Conservation (phyloP, 2,113 vertebrate species). For the Meleagris gallopavo region DNA sequence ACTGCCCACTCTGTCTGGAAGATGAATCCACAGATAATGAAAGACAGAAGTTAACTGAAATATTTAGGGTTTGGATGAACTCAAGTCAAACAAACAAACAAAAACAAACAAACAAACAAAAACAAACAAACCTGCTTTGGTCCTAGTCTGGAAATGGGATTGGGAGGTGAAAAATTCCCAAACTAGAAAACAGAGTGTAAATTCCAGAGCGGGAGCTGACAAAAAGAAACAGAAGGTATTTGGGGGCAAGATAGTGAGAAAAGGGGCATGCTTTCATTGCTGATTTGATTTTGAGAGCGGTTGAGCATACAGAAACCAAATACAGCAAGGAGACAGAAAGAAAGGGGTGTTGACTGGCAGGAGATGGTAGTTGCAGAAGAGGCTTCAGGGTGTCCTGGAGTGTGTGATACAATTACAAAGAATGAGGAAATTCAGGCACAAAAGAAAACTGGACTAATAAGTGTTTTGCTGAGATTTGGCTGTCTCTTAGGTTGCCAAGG, state of each 20-base stretch:
- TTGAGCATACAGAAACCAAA: neutral
- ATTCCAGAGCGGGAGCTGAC: neutral
- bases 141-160: neutral
- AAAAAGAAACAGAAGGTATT: neutral
- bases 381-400: neutral
- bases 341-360: neutral
- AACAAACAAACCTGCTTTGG: neutral
- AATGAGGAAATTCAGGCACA: neutral
- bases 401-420: neutral
- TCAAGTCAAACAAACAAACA: neutral
- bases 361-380: neutral
- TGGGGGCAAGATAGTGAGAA: neutral
- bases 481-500: neutral
- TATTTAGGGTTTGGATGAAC: slow-evolving; percentile 16
- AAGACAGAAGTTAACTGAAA: slow-evolving; percentile 29
- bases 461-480: neutral
- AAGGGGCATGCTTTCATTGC: neutral
- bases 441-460: neutral
- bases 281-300: neutral
- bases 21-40: neutral
- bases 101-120: neutral
- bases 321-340: neutral
- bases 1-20: slow-evolving; percentile 8
- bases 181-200: neutral
- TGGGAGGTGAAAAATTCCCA: neutral